phyloP scores from a whole-genome alignment of 2,888 invertebrate genomes.

The Anagyrus pseudococci region DNA sequence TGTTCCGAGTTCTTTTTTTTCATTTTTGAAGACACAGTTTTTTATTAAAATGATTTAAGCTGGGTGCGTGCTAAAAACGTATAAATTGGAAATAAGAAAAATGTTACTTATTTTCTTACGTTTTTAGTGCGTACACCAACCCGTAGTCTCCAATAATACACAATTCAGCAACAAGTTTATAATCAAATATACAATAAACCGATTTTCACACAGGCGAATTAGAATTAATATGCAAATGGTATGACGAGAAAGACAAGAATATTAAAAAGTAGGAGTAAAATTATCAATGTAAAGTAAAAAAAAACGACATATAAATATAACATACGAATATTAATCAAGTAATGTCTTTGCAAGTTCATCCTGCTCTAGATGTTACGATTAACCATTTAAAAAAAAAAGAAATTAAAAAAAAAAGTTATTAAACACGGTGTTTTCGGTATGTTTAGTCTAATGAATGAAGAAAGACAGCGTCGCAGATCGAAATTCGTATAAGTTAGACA shows the following conservation, averaged over 20 bases:
- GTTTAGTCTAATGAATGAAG: constrained; percentile 10
- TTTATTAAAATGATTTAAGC: no score
- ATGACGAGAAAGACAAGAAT: background rate
- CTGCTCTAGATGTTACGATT: constrained; percentile 19
- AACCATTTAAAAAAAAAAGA: background rate
- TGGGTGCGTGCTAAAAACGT: background rate
- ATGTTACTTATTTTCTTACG: background rate
- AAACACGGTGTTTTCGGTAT: constrained; percentile 5
- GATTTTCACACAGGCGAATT: constrained; percentile 9
- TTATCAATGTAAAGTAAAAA: no score
- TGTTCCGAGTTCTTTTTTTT: no score
- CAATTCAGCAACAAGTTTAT: no score
- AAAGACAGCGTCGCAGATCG: background rate
- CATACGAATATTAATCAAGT: background rate
- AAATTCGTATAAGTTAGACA: background rate
- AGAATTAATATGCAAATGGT: background rate
- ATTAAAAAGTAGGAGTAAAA: constrained; percentile 7
- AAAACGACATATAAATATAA: constrained; percentile 1
- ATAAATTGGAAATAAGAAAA: background rate
- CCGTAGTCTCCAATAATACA: no score
- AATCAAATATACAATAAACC: constrained; percentile 10
- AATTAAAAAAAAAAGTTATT: constrained; percentile 1
- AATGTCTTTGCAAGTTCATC: constrained; percentile 13
- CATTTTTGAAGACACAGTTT: no score
- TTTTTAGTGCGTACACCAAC: no score